These are phyloP conservation scores for Drosophila bunnanda DNA, from an alignment of 2,888 invertebrate genomes.

Conservation along the genomic window DNA sequence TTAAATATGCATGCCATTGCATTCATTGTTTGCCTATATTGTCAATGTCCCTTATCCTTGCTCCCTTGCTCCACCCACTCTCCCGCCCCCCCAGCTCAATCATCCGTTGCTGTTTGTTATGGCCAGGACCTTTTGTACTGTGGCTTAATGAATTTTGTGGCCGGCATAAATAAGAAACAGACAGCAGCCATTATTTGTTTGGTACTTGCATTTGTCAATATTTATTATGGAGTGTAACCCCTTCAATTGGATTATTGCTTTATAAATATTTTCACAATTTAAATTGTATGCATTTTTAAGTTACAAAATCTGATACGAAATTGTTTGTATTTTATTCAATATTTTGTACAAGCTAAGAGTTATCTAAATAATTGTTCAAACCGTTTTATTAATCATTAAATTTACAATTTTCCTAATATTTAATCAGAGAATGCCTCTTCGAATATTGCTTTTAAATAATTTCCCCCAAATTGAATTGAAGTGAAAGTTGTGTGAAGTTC, in stretches of 20 bases:
- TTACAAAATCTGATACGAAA: neutral
- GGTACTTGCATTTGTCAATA: conserved; percentile 63
- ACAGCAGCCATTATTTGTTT: conserved; percentile 70
- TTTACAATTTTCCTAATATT: neutral
- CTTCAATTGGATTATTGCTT: conserved; percentile 16
- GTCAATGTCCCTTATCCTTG: conserved; percentile 11
- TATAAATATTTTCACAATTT: conserved; percentile 13
- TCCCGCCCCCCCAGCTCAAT: conserved; percentile 6
- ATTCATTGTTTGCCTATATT: conserved; percentile 51
- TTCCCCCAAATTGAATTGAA: neutral
- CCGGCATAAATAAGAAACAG: conserved; percentile 72
- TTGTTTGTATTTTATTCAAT: neutral
- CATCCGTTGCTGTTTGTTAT: conserved; percentile 60
- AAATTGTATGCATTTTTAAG: conserved; percentile 28
- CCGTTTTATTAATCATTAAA: neutral
- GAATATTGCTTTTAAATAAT: neutral
- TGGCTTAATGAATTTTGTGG: conserved; percentile 55
- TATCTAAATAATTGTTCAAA: neutral
- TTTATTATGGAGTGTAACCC: conserved; percentile 47
- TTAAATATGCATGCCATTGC: conserved; percentile 62
- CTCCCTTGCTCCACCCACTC: neutral
- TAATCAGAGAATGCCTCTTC: neutral
- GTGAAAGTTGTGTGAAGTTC: conserved; percentile 6
- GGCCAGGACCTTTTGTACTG: conserved; percentile 54
- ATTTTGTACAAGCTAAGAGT: neutral